Evolutionary conservation across 2,113 vertebrate species (phyloP).

Genomic region (Antechinus flavipes): DNA sequence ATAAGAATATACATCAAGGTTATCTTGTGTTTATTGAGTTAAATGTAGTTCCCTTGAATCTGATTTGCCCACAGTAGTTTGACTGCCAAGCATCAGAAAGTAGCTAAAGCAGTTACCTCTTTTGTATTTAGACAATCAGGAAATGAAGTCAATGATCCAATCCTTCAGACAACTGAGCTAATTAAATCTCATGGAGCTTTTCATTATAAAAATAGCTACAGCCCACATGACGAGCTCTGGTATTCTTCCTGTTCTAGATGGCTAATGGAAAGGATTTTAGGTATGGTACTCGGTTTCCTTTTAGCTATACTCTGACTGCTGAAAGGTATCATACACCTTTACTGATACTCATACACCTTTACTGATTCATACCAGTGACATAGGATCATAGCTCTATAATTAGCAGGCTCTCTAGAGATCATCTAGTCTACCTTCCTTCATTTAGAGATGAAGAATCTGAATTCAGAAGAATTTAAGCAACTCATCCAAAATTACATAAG

Average conservation of each 20-base stretch:
- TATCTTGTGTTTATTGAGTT: neutral
- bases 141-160: neutral
- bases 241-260: neutral
- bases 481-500: neutral
- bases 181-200: neutral
- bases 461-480: neutral
- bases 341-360: neutral
- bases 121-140: neutral
- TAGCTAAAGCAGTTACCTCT: neutral
- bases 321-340: neutral
- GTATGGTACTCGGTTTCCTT: conserved; percentile 31
- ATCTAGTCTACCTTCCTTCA: neutral
- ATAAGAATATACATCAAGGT: neutral
- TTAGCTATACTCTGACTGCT: conserved; percentile 1
- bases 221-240: neutral
- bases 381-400: neutral
- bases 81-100: neutral
- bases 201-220: neutral
- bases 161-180: neutral
- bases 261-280: conserved; percentile 19
- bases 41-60: neutral
- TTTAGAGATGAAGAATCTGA: neutral
- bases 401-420: neutral
- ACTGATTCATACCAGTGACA: conserved; percentile 31
- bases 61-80: neutral